These are phyloP conservation scores for Zosterops japonicus DNA, from an alignment of 2,113 vertebrate species.

Conservation along the genomic window DNA sequence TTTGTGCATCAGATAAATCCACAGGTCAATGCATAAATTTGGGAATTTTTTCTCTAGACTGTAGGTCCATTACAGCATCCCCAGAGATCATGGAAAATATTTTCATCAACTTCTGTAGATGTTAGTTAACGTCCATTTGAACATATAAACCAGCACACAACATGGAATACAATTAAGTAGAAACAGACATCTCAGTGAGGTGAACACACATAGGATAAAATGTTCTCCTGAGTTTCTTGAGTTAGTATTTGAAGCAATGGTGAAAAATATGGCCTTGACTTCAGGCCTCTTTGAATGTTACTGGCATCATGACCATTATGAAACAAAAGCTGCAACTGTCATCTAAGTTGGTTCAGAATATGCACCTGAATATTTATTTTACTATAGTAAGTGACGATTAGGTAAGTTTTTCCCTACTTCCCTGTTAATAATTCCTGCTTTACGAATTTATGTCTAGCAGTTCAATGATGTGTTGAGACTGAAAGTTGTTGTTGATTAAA, in stretches of 20 bases:
- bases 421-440: constrained; percentile 63
- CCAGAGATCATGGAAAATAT: background rate
- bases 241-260: constrained; percentile 84
- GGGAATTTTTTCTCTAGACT: background rate
- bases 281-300: constrained; percentile 87
- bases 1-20: background rate
- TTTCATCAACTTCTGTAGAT: background rate
- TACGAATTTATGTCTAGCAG: constrained; percentile 31
- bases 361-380: constrained; percentile 90
- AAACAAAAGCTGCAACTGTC: constrained; percentile 95
- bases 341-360: constrained; percentile 99
- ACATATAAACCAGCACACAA: background rate
- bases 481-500: constrained; percentile 56
- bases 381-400: constrained; percentile 81
- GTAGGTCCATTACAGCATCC: background rate
- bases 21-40: background rate
- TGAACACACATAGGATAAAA: background rate
- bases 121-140: background rate
- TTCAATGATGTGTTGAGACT: constrained; percentile 43
- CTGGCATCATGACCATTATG: constrained; percentile 92
- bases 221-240: background rate
- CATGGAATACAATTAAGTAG: background rate
- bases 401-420: constrained; percentile 89
- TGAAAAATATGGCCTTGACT: constrained; percentile 79
- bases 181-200: background rate